These are phyloP conservation scores for Drosophila phalerata DNA, from an alignment of 2,888 invertebrate species.

Conservation along the genomic window DNA sequence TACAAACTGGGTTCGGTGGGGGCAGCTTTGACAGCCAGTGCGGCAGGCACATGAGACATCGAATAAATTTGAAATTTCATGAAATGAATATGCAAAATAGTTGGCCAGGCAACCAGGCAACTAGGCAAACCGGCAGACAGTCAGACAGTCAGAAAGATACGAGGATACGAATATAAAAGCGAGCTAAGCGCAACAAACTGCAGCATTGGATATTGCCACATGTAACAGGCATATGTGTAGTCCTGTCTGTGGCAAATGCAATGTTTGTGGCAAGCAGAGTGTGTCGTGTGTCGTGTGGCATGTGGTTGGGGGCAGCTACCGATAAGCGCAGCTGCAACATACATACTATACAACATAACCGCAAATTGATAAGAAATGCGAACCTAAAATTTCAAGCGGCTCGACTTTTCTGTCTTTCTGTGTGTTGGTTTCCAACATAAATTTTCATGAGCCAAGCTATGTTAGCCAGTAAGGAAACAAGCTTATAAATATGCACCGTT, in stretches of 20 bases:
- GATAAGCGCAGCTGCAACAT: conserved; percentile 54
- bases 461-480: conserved; percentile 5
- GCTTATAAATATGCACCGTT: conserved; percentile 50
- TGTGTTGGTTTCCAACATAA: conserved; percentile 23
- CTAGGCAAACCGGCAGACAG: neutral
- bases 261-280: conserved; percentile 20
- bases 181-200: conserved; percentile 51
- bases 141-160: neutral
- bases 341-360: conserved; percentile 5
- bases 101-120: conserved; percentile 29
- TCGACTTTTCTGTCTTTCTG: conserved; percentile 5
- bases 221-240: conserved; percentile 38
- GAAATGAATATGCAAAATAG: conserved; percentile 78
- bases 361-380: conserved; percentile 61
- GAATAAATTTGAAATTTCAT: conserved; percentile 75
- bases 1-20: neutral
- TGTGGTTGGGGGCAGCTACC: conserved; percentile 20
- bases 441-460: conserved; percentile 25
- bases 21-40: conserved; percentile 23
- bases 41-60: conserved; percentile 54
- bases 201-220: conserved; percentile 27
- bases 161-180: conserved; percentile 41
- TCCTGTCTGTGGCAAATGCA: conserved; percentile 19
- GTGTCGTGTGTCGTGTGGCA: conserved; percentile 16
- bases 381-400: conserved; percentile 39